Evolutionary conservation across 64 coral and sea anemone genomes (phyloP), one percentile per base, ranked within the genome.

Genomic region (Porites lutea): DNA sequence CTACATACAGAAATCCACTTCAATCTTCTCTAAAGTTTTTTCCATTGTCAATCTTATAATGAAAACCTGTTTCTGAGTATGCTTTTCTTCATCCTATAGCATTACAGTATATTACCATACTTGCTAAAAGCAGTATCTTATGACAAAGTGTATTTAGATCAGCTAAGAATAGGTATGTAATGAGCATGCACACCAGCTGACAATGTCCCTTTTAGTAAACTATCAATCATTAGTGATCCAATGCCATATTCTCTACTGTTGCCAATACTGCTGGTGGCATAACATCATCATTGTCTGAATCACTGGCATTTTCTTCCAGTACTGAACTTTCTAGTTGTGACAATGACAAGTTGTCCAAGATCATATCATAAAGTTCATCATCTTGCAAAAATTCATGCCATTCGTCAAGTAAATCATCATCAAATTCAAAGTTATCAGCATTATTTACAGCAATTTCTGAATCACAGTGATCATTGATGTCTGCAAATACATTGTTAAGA

Each of bases 331-430:
- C 21, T 59, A 86, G 20, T 5, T 86, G 80, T 46, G 69, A 92
- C 59, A 92, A 54, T 45, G 61, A 87, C 76, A 93, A 21, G 79
- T 88, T 73, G 83, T 93, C 91, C 6, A 82, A 23, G 57, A 81
- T 82, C 74, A 93, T 73, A 8, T 93, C 65, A 72, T 80, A 93
- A 53, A 87, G 83, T 93, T 93, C 75, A 87, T 93, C 72, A 81
- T 88, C 91, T 76, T 88, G 91, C 9, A 88, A 74, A 82, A 93
- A 5, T 21, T 93, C 75, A 88, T 93, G 14, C 91, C 91, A 93
- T 72, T 93, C 91, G 27, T 93, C 91, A 52, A 81, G 84, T n/a
- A 93, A 61, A 4, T 93, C 91, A 14, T 88, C 91, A 88, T 79
- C 75, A 88, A 93, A 63, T 37, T 78, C 22, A 79, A 62, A 64